Evolutionary conservation across 23 tunicate species (phyloP).

Genomic region (Clavelina lepadiformis): DNA sequence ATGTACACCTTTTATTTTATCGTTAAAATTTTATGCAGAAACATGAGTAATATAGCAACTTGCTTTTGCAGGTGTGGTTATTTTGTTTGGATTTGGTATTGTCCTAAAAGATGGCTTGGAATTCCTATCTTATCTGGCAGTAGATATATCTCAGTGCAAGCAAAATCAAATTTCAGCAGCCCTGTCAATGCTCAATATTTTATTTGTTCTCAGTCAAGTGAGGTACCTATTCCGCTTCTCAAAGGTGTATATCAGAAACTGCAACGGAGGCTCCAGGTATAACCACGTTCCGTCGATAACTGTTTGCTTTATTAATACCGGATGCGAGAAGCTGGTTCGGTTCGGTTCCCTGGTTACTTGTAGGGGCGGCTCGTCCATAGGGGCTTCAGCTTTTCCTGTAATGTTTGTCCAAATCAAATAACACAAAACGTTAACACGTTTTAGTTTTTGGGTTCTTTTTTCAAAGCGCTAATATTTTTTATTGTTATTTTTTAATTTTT

Average conservation of each 20-base stretch:
- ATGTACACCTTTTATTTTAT: background rate
- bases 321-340: too few species aligned
- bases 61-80: slow-evolving; percentile 44
- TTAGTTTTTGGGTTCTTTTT: too few species aligned
- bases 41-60: background rate
- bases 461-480: too few species aligned
- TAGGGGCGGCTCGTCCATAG: too few species aligned
- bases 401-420: too few species aligned
- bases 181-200: slow-evolving; percentile 24
- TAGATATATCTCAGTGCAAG: slow-evolving; percentile 15
- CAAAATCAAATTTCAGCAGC: slow-evolving; percentile 26
- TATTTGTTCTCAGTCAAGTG: slow-evolving; percentile 52
- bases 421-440: too few species aligned
- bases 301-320: too few species aligned
- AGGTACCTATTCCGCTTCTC: slow-evolving; percentile 56
- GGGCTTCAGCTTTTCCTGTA: too few species aligned
- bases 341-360: too few species aligned
- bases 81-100: slow-evolving; percentile 71
- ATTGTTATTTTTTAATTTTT: too few species aligned
- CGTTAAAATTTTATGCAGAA: background rate
- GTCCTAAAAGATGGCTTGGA: slow-evolving; percentile 53
- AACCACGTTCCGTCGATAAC: too few species aligned
- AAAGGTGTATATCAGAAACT: slow-evolving; percentile 45
- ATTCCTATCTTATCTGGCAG: slow-evolving; percentile 29
- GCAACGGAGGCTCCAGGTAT: slow-evolving; percentile 45